These are phyloP conservation scores for Stenolophus ochropezus DNA, from an alignment of 2,888 invertebrate species.

Conservation along the genomic window DNA sequence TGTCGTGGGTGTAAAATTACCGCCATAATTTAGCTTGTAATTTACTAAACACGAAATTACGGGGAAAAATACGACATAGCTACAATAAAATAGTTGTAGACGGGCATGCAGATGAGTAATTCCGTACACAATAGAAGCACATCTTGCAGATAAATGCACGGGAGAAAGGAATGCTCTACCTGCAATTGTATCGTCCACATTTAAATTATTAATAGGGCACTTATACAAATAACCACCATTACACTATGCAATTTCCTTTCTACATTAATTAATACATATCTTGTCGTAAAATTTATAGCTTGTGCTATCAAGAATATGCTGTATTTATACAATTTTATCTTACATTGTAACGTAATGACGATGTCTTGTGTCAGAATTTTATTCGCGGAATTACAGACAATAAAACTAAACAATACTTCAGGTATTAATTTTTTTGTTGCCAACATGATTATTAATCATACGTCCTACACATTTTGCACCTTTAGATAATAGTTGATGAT, in stretches of 20 bases:
- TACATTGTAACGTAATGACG: not conserved
- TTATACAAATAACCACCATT: too few relatives aligned
- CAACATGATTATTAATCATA: slow-evolving; percentile 8
- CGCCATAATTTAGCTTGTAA: not conserved
- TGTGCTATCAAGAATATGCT: not conserved
- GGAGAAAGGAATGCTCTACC: too few relatives aligned
- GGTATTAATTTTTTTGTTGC: not conserved
- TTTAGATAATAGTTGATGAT: slow-evolving; percentile 1
- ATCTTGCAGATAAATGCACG: too few relatives aligned
- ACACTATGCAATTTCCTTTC: too few relatives aligned
- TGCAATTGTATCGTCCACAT: too few relatives aligned
- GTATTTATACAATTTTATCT: not conserved
- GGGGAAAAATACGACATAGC: not conserved
- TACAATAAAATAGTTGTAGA: too few relatives aligned
- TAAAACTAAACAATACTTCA: not conserved
- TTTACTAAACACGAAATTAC: not conserved
- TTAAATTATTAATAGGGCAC: not conserved
- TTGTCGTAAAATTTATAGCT: not conserved
- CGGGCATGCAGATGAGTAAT: too few relatives aligned
- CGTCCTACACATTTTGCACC: slow-evolving; percentile 23
- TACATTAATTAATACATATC: not conserved
- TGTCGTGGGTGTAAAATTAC: slow-evolving; percentile 5
- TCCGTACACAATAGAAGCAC: too few relatives aligned
- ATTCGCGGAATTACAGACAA: not conserved
- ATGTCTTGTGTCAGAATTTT: not conserved